Percentiles rank a stretch among this genome's conserved stretches.
Evolutionary conservation across 2,888 invertebrate genomes (phyloP).

Genomic region (Camptogramma bilineatum): DNA sequence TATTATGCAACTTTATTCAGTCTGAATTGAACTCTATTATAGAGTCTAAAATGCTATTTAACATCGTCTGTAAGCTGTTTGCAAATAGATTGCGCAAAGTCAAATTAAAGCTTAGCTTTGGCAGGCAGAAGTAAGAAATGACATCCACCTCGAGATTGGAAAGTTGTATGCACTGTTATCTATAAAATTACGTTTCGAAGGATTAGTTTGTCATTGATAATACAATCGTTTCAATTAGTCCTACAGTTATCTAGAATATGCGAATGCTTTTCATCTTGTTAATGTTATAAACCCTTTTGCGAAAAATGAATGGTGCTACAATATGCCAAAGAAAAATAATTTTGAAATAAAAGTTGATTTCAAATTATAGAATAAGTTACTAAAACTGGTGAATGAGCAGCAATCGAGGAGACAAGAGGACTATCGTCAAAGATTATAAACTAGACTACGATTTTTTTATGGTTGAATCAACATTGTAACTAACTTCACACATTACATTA

Average conservation of each 20-base stretch:
- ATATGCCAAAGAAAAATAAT: conserved; percentile 59
- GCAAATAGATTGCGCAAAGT: conserved; percentile 22
- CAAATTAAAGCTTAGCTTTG: conserved; percentile 37
- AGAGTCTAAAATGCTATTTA: conserved; percentile 13
- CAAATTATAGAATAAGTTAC: conserved; percentile 40
- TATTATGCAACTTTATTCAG: background rate
- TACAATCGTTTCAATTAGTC: conserved; percentile 53
- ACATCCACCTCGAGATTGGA: conserved; percentile 52
- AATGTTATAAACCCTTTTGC: conserved; percentile 50
- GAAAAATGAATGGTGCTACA: conserved; percentile 58
- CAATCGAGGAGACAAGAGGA: conserved; percentile 50
- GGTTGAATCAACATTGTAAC: background rate
- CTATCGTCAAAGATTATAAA: conserved; percentile 3
- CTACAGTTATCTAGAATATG: conserved; percentile 48
- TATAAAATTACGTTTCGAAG: conserved; percentile 59
- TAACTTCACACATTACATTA: background rate
- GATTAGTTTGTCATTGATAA: conserved; percentile 58
- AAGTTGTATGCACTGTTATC: conserved; percentile 58
- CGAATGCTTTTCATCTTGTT: conserved; percentile 56
- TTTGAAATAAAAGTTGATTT: conserved; percentile 38
- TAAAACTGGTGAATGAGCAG: conserved; percentile 42
- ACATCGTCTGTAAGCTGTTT: conserved; percentile 29
- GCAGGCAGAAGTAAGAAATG: conserved; percentile 33
- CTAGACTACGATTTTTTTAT: background rate
- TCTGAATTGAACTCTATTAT: background rate